phyloP scores from a whole-genome alignment of 92 coral and sea anemone species.

The Epizoanthus illoricatus region DNA sequence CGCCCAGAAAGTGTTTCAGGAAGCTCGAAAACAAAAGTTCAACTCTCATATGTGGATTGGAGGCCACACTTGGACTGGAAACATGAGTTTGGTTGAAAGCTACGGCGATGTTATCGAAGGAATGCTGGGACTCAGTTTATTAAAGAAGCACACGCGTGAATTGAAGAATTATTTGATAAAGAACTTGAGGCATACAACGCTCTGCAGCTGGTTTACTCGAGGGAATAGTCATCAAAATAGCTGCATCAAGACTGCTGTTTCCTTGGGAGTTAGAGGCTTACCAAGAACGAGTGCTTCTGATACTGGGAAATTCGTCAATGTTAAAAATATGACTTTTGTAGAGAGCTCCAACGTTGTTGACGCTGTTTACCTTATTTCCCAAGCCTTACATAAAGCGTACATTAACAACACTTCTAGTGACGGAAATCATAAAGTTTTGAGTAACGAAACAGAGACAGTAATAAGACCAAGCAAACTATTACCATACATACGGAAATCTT shows the following conservation, averaged over 20 bases:
- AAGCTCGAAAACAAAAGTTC: conserved; percentile 68
- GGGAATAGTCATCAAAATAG: conserved; percentile 1
- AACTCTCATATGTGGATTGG: conserved; percentile 81
- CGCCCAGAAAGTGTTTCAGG: conserved; percentile 53
- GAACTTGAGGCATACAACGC: neutral
- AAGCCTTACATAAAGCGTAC: neutral
- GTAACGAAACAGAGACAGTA: neutral
- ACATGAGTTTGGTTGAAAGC: conserved; percentile 3
- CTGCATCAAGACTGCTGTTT: neutral
- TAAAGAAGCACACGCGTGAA: conserved; percentile 28
- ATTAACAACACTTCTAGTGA: neutral
- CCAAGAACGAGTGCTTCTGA: neutral
- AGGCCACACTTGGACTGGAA: conserved; percentile 47
- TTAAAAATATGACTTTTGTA: neutral
- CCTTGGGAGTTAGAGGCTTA: neutral
- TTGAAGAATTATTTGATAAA: conserved; percentile 28
- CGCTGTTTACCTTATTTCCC: conserved; percentile 7
- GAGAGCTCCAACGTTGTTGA: conserved; percentile 26
- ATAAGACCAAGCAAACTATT: neutral
- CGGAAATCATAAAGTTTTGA: neutral
- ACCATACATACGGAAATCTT: neutral
- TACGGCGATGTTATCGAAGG: conserved; percentile 70
- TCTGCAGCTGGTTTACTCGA: conserved; percentile 3
- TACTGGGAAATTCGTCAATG: neutral
- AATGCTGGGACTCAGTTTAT: conserved; percentile 51